Percentiles rank a stretch among this genome's conserved stretches.
Evolutionary conservation across 2,888 invertebrate species (phyloP).

Genomic region (Pammene fasciana): DNA sequence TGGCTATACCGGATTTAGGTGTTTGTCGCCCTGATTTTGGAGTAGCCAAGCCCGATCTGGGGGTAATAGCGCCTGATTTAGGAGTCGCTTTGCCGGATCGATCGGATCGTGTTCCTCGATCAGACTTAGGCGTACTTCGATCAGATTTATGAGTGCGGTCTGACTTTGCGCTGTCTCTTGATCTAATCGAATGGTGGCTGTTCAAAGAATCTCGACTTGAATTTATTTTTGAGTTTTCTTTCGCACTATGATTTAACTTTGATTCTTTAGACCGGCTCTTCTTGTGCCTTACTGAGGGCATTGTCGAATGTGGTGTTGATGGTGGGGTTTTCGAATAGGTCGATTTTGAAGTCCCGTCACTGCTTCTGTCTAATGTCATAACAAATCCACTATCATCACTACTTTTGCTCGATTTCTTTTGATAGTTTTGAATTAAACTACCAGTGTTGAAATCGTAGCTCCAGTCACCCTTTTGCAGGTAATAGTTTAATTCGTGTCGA

Average conservation of each 20-base stretch:
- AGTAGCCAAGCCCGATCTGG: slow-evolving; percentile 73
- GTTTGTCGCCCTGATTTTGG: slow-evolving; percentile 75
- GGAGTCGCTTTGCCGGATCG: slow-evolving; percentile 77
- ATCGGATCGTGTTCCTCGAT: slow-evolving; percentile 69
- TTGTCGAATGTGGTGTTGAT: slow-evolving; percentile 75
- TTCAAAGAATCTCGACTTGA: slow-evolving; percentile 80
- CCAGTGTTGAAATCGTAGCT: slow-evolving; percentile 79
- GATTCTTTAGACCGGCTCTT: slow-evolving; percentile 79
- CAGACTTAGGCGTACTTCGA: slow-evolving; percentile 77
- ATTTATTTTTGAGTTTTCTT: slow-evolving; percentile 72
- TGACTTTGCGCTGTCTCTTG: slow-evolving; percentile 75
- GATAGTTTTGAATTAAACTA: slow-evolving; percentile 78
- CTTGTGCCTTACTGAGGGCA: slow-evolving; percentile 77
- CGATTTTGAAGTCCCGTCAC: slow-evolving; percentile 78
- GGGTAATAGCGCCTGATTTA: slow-evolving; percentile 74
- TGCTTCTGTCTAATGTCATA: slow-evolving; percentile 79
- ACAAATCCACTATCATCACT: slow-evolving; percentile 81
- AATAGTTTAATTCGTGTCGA: slow-evolving; percentile 77
- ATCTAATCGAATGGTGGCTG: slow-evolving; percentile 79
- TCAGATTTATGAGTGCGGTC: slow-evolving; percentile 78
- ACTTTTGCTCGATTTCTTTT: slow-evolving; percentile 80
- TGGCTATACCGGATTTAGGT: slow-evolving; percentile 74
- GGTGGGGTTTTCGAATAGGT: slow-evolving; percentile 80
- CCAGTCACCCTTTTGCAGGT: slow-evolving; percentile 80
- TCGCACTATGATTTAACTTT: slow-evolving; percentile 69